Evolutionary conservation across 2,113 vertebrate species (phyloP).

Genomic region (Strigops habroptila): DNA sequence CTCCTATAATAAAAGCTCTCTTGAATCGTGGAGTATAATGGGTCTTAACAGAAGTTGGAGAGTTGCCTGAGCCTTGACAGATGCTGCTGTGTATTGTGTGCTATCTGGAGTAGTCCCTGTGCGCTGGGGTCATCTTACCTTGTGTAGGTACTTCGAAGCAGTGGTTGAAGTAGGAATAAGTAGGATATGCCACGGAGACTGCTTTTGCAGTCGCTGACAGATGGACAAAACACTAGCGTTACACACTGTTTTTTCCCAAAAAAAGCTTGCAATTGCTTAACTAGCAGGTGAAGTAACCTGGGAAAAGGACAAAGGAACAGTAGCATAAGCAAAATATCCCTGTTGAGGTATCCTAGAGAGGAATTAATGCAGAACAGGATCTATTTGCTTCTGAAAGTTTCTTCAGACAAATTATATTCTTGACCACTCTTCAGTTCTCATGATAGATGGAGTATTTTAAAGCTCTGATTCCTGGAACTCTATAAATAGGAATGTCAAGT

Average conservation of each 20-base stretch:
- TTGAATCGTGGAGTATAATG: background rate
- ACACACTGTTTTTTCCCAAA: background rate
- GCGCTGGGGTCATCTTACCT: background rate
- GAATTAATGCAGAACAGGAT: background rate
- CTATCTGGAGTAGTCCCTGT: background rate
- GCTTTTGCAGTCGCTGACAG: background rate
- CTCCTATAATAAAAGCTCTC: background rate
- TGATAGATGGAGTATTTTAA: background rate
- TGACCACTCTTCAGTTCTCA: slow-evolving; percentile 19
- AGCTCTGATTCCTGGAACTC: background rate
- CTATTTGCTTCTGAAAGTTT: background rate
- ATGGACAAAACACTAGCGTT: background rate
- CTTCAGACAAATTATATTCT: background rate
- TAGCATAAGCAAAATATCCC: background rate
- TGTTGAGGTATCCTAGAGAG: background rate
- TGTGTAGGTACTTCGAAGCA: background rate
- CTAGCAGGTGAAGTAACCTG: background rate
- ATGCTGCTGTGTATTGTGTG: background rate
- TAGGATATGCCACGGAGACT: background rate
- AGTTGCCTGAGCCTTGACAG: background rate
- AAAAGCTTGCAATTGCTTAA: background rate
- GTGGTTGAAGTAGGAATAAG: background rate
- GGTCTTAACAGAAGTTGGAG: background rate
- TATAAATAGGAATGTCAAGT: background rate
- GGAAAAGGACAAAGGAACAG: background rate